Conservation (phyloP, 2,113 vertebrate genomes). For the Entomyzon cyanotis region DNA sequence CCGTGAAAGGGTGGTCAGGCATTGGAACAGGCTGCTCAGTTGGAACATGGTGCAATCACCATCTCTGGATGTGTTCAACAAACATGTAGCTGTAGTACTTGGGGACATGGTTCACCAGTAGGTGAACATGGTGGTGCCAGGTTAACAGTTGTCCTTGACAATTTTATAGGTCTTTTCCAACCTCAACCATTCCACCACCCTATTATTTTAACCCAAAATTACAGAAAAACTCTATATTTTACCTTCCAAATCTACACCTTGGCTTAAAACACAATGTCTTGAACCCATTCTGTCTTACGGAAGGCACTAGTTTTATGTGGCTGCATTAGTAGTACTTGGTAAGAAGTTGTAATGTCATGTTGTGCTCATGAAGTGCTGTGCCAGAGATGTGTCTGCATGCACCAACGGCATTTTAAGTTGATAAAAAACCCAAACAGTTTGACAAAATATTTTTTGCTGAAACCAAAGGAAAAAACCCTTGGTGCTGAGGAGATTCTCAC, state of each 20-base stretch:
- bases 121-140: not conserved
- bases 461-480: not conserved
- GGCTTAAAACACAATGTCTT: not conserved
- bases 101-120: not conserved
- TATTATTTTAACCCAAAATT: not conserved
- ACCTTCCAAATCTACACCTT: not conserved
- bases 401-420: not conserved
- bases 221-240: not conserved
- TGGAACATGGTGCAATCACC: not conserved
- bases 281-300: accelerated
- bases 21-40: not conserved
- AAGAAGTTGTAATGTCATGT: not conserved
- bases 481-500: not conserved
- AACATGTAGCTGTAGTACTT: not conserved
- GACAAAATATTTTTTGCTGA: not conserved
- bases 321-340: not conserved
- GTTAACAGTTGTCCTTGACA: not conserved
- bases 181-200: not conserved
- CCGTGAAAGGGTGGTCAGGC: not conserved
- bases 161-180: not conserved
- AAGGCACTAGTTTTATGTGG: not conserved
- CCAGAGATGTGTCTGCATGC: not conserved
- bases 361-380: too few relatives aligned
- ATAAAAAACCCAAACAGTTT: not conserved
- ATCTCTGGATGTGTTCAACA: not conserved